A percentile compares a stretch with the other conserved stretches of the same genome.
Evolutionary conservation across 2,888 invertebrate genomes (phyloP).

Genomic region (Nycteola revayana): DNA sequence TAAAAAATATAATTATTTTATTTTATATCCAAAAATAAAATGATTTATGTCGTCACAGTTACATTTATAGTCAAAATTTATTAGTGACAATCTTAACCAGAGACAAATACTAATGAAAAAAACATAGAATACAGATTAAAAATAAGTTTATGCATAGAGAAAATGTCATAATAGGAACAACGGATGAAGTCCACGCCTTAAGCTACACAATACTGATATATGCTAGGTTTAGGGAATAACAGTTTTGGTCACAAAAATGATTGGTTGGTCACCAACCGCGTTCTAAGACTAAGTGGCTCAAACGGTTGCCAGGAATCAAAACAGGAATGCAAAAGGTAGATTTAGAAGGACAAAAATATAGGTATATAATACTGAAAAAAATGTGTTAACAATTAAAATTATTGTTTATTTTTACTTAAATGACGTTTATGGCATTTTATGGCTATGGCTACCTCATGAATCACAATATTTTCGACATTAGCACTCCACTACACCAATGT

Average conservation of each 20-base stretch:
- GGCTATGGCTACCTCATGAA: slow-evolving; percentile 81
- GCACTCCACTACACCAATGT: slow-evolving; percentile 63
- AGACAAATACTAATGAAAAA: slow-evolving; percentile 14
- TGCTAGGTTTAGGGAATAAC: slow-evolving; percentile 61
- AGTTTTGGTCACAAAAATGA: slow-evolving; percentile 52
- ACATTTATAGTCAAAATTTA: too few species aligned
- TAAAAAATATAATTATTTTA: too few species aligned
- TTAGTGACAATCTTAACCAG: too few species aligned
- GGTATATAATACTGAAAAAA: slow-evolving; percentile 57
- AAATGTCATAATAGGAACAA: slow-evolving; percentile 64
- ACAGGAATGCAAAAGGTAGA: slow-evolving; percentile 62
- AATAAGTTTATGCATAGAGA: slow-evolving; percentile 30
- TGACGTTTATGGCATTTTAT: slow-evolving; percentile 74
- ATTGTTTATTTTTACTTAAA: slow-evolving; percentile 36
- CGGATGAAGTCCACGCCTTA: slow-evolving; percentile 67
- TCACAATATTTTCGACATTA: slow-evolving; percentile 56
- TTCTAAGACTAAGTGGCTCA: slow-evolving; percentile 52
- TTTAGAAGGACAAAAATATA: slow-evolving; percentile 39
- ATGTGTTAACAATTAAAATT: slow-evolving; percentile 28
- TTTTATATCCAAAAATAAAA: too few species aligned
- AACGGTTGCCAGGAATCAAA: slow-evolving; percentile 55
- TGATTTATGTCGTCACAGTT: too few species aligned
- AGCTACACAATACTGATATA: slow-evolving; percentile 73
- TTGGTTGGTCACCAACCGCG: slow-evolving; percentile 26
- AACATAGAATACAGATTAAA: slow-evolving; percentile 21